These are phyloP conservation scores for Bradypus variegatus DNA, from an alignment of 2,797 vertebrate species.

Conservation along the genomic window DNA sequence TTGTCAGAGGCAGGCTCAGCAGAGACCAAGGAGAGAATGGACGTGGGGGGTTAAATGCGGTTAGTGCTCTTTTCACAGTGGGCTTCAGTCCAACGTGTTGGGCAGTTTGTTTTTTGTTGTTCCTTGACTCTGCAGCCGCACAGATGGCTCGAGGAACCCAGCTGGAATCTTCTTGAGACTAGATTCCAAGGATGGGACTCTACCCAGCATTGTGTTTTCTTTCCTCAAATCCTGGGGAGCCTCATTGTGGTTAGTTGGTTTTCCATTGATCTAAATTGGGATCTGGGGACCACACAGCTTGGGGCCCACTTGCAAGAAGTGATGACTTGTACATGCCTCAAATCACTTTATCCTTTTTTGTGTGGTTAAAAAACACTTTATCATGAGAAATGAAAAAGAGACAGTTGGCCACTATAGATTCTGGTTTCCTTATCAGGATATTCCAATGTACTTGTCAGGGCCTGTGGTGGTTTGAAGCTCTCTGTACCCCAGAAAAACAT, in stretches of 20 bases:
- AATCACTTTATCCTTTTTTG: background rate
- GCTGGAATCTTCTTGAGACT: background rate
- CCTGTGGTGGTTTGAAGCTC: no score
- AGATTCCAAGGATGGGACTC: background rate
- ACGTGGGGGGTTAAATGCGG: fast-evolving
- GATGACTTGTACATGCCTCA: background rate
- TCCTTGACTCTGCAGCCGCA: background rate
- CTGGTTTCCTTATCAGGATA: fast-evolving
- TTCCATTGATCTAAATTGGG: background rate
- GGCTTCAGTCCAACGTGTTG: background rate
- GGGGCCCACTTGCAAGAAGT: background rate
- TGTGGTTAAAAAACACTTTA: background rate
- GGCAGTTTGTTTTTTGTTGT: background rate
- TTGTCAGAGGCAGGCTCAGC: fast-evolving
- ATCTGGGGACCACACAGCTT: background rate
- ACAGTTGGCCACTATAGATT: background rate
- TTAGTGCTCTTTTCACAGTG: fast-evolving
- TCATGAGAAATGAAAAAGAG: background rate
- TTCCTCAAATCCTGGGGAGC: background rate
- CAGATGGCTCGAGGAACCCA: background rate
- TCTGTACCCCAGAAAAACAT: no score
- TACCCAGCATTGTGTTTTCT: background rate
- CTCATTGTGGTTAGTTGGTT: background rate
- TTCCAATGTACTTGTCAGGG: fast-evolving
- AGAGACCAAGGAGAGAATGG: background rate